Evolutionary conservation across 2,113 vertebrate species (phyloP).

Genomic region (Tinamus guttatus): DNA sequence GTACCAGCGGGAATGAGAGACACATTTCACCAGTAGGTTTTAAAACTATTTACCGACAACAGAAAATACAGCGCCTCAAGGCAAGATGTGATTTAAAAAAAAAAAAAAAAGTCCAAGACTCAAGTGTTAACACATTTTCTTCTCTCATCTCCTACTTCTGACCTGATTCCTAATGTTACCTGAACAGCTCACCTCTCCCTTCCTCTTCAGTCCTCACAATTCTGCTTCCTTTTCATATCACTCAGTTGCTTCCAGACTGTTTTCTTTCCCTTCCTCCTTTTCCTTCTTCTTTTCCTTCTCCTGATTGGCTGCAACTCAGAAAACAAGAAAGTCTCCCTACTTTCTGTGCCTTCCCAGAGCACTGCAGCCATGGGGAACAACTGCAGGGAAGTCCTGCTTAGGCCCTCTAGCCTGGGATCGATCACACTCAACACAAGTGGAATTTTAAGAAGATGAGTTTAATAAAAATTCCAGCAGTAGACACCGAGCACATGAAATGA

Average conservation of each 20-base stretch:
- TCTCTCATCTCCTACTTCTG: not conserved
- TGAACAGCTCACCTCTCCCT: not conserved
- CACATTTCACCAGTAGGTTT: not conserved
- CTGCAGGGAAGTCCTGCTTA: not conserved
- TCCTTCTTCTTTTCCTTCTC: not conserved
- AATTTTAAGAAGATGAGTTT: not conserved
- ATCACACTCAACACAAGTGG: not conserved
- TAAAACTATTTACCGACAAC: not conserved
- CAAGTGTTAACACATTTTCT: not conserved
- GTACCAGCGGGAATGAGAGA: not conserved
- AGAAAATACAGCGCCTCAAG: not conserved
- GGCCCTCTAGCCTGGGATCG: not conserved
- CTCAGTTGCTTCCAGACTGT: not conserved
- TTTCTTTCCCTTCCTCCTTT: not conserved
- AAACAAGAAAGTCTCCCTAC: not conserved
- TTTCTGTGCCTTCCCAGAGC: not conserved
- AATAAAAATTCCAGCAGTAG: not conserved
- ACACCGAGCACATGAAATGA: not conserved
- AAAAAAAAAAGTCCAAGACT: too few relatives aligned
- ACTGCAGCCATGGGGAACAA: not conserved
- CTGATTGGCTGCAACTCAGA: not conserved
- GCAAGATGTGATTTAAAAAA: not conserved
- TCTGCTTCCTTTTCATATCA: not conserved
- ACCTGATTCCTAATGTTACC: not conserved
- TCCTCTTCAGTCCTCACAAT: not conserved